Base-by-base conservation (phyloP, 2,113 vertebrate genomes). In the human (Homo sapiens) region DNA sequence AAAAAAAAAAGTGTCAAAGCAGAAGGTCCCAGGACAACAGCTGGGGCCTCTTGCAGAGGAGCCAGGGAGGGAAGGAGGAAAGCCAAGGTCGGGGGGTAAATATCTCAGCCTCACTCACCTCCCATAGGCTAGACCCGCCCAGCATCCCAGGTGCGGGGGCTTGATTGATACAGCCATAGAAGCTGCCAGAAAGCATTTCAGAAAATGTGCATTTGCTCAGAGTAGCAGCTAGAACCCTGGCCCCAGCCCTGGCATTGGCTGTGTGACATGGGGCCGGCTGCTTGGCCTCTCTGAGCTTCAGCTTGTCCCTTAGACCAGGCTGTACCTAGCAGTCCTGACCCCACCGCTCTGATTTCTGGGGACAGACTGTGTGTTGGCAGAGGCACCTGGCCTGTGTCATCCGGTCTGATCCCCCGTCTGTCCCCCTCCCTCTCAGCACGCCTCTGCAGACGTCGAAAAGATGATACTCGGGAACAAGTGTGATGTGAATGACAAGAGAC, bases 391-490 rank as follows among this genome's bases (percentile, higher is more conserved):
- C 25, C 78, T 32, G 3, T 52, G 12, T 25, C 1, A 27, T 38
- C 94, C n/a, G 1, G 16, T 18, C 84, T 43, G 30, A 68, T 45
- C 4, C 8, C 3, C 20, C 27, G 4, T 20, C 84, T 45, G 0
- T 93, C 12, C 78, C 0, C 96, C 55, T 27, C 94, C 0, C 97
- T 30, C 90, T 13, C 95, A 99, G 99, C 99, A 99, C 17, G 99
- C 99, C 13, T 99, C 99, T 23, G 99, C 99, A 0, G 99, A 99
- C 6, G 99, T 99, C 2, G 99, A 99, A 94, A 99, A 99, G 98
- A 99, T 99, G 99, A 99, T 99, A 89, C 99, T 99, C 6, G 99
- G 99, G 13, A 99, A 99, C 98, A 99, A 99, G 97, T 99, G 99
- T 82, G 99, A 99, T 27, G 99, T 99, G 83, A 99, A 99, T 0